Percentiles rank a stretch among this genome's conserved stretches.
These are phyloP conservation scores for Paramormyrops hopkinsi DNA, from an alignment of 2,797 vertebrate species.

Conservation along the genomic window DNA sequence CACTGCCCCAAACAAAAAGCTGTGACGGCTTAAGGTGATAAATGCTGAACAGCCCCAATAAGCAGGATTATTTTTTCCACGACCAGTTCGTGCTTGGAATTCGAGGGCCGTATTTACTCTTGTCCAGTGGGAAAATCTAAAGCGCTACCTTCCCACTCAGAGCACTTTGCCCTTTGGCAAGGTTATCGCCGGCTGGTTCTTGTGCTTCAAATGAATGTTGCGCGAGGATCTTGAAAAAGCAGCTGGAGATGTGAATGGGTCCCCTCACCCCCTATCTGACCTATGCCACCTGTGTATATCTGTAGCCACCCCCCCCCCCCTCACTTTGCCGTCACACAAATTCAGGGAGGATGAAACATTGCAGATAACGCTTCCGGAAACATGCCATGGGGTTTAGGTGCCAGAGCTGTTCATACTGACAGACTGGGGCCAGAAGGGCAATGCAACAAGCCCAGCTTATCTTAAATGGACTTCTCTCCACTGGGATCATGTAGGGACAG, in stretches of 20 bases:
- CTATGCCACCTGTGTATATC: constrained; percentile 29
- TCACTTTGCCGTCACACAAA: constrained; percentile 32
- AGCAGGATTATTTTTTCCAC: neutral
- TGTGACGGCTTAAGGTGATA: neutral
- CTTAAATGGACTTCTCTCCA: neutral
- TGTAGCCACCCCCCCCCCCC: constrained; percentile 2
- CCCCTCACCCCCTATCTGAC: constrained; percentile 37
- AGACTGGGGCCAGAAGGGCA: neutral
- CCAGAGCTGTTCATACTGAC: neutral
- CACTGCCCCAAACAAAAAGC: neutral
- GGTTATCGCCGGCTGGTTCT: constrained; percentile 43
- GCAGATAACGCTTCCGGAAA: neutral
- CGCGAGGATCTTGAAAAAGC: constrained; percentile 39
- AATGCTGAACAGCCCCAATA: neutral
- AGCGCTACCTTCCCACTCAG: constrained; percentile 37
- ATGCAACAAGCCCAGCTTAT: neutral
- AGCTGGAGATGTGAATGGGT: constrained; percentile 47
- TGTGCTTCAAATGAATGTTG: constrained; percentile 51
- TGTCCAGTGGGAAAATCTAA: constrained; percentile 42
- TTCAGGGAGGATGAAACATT: constrained; percentile 22
- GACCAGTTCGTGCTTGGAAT: constrained; percentile 28
- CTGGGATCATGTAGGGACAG: neutral
- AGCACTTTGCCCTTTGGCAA: constrained; percentile 43
- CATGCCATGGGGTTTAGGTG: neutral
- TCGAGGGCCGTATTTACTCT: constrained; percentile 27